phyloP scores from a whole-genome alignment of 2,797 vertebrate genomes.

The Tachyglossus aculeatus region DNA sequence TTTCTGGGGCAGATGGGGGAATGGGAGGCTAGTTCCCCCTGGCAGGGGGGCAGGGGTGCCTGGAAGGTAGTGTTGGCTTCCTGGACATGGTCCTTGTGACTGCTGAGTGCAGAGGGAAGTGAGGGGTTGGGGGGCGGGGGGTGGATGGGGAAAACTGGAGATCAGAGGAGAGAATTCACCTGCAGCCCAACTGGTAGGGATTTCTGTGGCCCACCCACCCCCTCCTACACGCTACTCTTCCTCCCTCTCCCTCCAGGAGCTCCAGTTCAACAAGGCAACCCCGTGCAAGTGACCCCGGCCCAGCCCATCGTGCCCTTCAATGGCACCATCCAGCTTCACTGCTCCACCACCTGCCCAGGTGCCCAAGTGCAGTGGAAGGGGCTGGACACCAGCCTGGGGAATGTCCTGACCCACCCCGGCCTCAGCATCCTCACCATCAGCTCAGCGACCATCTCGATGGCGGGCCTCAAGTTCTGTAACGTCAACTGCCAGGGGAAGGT shows the following conservation, averaged over 20 bases:
- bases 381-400: constrained; percentile 70
- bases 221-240: too few species aligned
- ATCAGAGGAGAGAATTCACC: too few species aligned
- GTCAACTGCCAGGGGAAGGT: constrained; percentile 34
- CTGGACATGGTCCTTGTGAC: too few species aligned
- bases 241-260: accelerated
- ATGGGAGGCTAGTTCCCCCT: too few species aligned
- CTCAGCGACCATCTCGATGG: neutral
- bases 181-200: too few species aligned
- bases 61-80: too few species aligned
- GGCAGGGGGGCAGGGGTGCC: too few species aligned
- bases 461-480: constrained; percentile 58
- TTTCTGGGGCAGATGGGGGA: too few species aligned
- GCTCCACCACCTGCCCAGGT: constrained; percentile 48
- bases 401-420: constrained; percentile 26
- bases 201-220: neutral
- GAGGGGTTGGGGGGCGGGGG: accelerated
- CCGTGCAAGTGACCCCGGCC: constrained; percentile 54
- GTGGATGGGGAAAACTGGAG: neutral
- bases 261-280: neutral
- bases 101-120: accelerated
- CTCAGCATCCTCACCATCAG: constrained; percentile 63
- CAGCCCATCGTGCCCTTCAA: constrained; percentile 49
- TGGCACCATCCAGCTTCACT: constrained; percentile 55
- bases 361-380: constrained; percentile 68